phyloP scores from a whole-genome alignment of 2,888 invertebrate species.

The Antitype chi region DNA sequence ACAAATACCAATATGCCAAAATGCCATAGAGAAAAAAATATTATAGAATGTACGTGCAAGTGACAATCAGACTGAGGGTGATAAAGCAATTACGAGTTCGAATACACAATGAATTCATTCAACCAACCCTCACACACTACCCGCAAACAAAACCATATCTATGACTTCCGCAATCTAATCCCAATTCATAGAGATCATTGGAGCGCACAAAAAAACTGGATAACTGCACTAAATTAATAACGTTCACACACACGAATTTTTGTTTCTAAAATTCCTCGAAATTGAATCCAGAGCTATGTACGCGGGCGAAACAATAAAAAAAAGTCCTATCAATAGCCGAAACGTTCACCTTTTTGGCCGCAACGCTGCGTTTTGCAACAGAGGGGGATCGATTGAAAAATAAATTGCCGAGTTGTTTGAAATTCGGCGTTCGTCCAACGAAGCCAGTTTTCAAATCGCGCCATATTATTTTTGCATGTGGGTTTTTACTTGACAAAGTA shows the following conservation, averaged over 20 bases:
- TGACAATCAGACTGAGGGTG: background rate
- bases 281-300: conserved; percentile 55
- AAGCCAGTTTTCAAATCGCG: conserved; percentile 41
- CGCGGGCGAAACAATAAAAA: conserved; percentile 38
- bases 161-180: conserved; percentile 40
- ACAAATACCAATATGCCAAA: background rate
- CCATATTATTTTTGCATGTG: conserved; percentile 27
- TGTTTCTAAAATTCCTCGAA: conserved; percentile 51
- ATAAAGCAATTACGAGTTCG: background rate
- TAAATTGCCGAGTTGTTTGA: conserved; percentile 61
- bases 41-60: background rate
- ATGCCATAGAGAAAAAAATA: background rate
- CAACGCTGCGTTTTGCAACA: conserved; percentile 52
- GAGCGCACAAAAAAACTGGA: conserved; percentile 46
- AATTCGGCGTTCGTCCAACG: conserved; percentile 46
- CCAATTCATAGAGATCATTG: conserved; percentile 44
- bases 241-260: conserved; percentile 50
- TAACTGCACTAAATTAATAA: conserved; percentile 58
- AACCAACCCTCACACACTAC: background rate
- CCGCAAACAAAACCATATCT: conserved; percentile 15
- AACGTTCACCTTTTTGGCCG: conserved; percentile 64
- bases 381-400: conserved; percentile 60
- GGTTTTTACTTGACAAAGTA: conserved; percentile 10
- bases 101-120: background rate
- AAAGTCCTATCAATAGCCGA: conserved; percentile 51